A percentile compares a stretch with the other conserved stretches of the same genome.
Conservation (phyloP, 2,113 vertebrate species). For the Lagenorhynchus albirostris region DNA sequence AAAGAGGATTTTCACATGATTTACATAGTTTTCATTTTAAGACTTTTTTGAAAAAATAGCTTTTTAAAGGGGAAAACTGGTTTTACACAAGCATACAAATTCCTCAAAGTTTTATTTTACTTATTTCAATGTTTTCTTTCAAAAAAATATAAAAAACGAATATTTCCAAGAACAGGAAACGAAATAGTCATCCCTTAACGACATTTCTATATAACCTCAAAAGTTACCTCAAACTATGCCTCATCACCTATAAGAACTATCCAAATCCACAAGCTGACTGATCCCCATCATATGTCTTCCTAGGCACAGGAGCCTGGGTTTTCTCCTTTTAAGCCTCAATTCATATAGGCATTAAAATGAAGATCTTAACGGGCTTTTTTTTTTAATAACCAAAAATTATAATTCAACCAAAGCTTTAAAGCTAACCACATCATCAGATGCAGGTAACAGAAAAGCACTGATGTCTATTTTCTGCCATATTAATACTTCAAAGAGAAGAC, state of each 20-base stretch:
- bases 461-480: neutral
- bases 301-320: neutral
- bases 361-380: neutral
- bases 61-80: neutral
- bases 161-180: neutral
- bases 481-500: neutral
- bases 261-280: neutral
- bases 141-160: neutral
- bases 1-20: neutral
- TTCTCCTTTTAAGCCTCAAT: neutral
- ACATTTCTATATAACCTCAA: neutral
- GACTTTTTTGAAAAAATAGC: neutral
- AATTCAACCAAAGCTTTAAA: slow-evolving; percentile 19
- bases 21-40: neutral
- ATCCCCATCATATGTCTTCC: neutral
- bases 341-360: neutral
- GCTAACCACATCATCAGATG: neutral
- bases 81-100: slow-evolving; percentile 20
- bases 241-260: neutral
- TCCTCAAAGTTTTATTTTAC: neutral
- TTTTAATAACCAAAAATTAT: slow-evolving; percentile 8
- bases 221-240: neutral
- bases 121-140: slow-evolving; percentile 6
- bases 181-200: neutral
- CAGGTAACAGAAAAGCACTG: neutral